Base-by-base conservation (phyloP, 2,113 vertebrate genomes). In the Alces alces region DNA sequence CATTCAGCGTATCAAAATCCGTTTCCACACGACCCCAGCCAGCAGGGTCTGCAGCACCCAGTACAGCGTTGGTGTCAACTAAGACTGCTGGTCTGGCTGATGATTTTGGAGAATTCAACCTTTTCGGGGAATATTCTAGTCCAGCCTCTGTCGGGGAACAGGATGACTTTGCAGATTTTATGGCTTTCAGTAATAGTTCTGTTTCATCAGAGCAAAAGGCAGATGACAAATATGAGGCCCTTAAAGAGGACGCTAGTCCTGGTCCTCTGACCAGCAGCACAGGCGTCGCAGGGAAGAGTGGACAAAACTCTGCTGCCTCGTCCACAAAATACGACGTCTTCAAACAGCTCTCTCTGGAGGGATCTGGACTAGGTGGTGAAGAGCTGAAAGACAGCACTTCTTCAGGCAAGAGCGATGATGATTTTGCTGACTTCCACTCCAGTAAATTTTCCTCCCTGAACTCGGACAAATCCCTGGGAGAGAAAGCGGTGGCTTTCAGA, bases 81-180 rank as follows among this genome's bases (percentile, higher is more conserved):
- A 98, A 99, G 99, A 98, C 98, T 98, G 98, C 98, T 30, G 76
- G 98, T 98, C 60, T 99, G 78, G 97, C 99, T 43, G 99, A 99
- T 90, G 99, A 99, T 95, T 99, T 99, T 98, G 99, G 99, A 58
- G 99, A 99, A 97, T 99, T 99, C 98, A 99, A 98, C 91, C 99
- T 99, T 55, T 99, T 99, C 86, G 99, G 99, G 86, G 99, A 99
- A 50, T 99, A 99, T 94, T 99, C 99, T 45, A 99, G 97, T 83
- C 97, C 98, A 4, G 3, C 98, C 17, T 94, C 99, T 43, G 97
- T 66, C 30, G 19, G 97, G 0, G 98, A 98, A 21, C 99, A 99
- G 87, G 99, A 99, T 70, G 99, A 99, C 98, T 99, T 99, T 99
- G 99, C 99, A 86, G 99, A 99, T 98, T 99, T 99, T 97, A 99